Percentiles rank a stretch among this genome's conserved stretches.
Conservation (phyloP, 2,113 vertebrate species). For the Empidonax traillii region DNA sequence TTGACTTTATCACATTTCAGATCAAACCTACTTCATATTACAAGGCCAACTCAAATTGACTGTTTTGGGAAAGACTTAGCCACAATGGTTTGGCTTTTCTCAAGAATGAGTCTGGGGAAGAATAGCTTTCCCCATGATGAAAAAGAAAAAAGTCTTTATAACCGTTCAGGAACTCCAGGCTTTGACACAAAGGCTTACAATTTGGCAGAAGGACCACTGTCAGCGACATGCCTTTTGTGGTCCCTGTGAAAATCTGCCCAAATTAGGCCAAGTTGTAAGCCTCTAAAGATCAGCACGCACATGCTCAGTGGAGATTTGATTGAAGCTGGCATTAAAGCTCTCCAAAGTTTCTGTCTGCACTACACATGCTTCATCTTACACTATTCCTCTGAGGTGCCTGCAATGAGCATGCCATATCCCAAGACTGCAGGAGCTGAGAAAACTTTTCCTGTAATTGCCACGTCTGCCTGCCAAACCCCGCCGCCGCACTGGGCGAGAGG, state of each 20-base stretch:
- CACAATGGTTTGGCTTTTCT: conserved; percentile 18
- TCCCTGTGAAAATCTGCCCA: conserved; percentile 47
- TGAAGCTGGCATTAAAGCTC: background rate
- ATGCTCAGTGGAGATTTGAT: conserved; percentile 4
- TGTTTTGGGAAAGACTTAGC: background rate
- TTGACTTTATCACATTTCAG: conserved; percentile 7
- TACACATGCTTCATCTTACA: background rate
- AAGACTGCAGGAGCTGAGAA: background rate
- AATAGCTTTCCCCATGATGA: background rate
- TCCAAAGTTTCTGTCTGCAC: background rate
- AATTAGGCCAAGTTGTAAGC: conserved; percentile 52
- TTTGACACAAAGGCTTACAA: conserved; percentile 21
- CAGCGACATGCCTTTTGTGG: background rate
- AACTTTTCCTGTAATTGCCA: background rate
- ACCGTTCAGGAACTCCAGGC: background rate
- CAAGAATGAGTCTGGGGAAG: background rate
- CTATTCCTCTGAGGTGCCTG: conserved; percentile 1
- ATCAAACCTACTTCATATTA: conserved; percentile 12
- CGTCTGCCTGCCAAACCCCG: background rate
- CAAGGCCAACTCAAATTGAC: background rate
- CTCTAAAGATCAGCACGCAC: background rate
- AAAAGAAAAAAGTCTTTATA: background rate
- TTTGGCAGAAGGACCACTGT: conserved; percentile 34
- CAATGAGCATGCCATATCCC: background rate
- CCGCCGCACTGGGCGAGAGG: background rate